Conservation (phyloP, 1,140 invertebrate genomes). For the Pseudobourletiella spinata region DNA sequence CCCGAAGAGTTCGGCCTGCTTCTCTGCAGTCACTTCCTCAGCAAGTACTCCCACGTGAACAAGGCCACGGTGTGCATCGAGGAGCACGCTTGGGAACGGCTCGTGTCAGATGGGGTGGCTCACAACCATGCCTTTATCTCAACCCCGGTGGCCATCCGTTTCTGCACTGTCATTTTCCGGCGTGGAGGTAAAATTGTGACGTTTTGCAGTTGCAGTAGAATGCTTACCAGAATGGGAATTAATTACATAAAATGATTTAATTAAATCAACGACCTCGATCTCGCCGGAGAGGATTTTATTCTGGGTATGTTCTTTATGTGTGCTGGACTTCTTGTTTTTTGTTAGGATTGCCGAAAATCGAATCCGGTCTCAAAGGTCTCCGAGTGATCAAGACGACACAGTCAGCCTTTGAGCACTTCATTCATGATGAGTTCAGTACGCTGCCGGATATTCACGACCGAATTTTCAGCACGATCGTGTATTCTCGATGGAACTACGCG, state of each 20-base stretch:
- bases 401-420: slow-evolving; percentile 65
- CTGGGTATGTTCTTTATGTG: no score
- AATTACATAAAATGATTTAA: no score
- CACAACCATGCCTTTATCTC: slow-evolving; percentile 68
- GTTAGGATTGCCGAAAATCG: slow-evolving; percentile 49
- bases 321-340: no score
- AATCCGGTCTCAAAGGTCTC: slow-evolving; percentile 54
- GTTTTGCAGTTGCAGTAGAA: no score
- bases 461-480: slow-evolving; percentile 61
- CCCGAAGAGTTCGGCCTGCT: slow-evolving; percentile 63
- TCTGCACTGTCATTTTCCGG: slow-evolving; percentile 53
- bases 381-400: slow-evolving; percentile 64
- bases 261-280: no score
- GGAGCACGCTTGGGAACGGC: slow-evolving; percentile 62
- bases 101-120: slow-evolving; percentile 47
- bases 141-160: slow-evolving; percentile 52
- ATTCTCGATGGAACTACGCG: slow-evolving; percentile 60
- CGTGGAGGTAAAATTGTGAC: slow-evolving; percentile 54
- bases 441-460: slow-evolving; percentile 61
- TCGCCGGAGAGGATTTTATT: no score
- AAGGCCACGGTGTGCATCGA: slow-evolving; percentile 57
- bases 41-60: slow-evolving; percentile 58
- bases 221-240: no score
- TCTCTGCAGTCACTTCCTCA: slow-evolving; percentile 60
- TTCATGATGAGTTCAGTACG: slow-evolving; percentile 63